These are phyloP conservation scores for Pecten maximus DNA, from an alignment of 2,888 invertebrate genomes.

Conservation along the genomic window DNA sequence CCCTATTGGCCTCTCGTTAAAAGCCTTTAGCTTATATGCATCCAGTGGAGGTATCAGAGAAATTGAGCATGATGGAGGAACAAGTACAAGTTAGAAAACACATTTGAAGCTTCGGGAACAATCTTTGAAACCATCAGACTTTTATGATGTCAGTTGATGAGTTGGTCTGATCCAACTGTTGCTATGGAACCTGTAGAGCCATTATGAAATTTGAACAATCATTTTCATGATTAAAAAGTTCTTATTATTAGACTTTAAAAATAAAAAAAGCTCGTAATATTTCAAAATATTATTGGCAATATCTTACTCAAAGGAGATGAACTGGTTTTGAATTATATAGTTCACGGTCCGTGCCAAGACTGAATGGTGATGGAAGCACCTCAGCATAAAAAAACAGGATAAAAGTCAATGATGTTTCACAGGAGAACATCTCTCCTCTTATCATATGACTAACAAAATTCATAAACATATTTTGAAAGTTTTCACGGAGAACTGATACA, in stretches of 20 bases:
- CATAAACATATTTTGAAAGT: conserved; percentile 35
- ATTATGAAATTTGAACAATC: not conserved
- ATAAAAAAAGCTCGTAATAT: not conserved
- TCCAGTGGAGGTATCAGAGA: not conserved
- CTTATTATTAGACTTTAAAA: not conserved
- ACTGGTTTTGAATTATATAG: not conserved
- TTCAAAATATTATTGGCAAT: not conserved
- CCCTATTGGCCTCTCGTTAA: not conserved
- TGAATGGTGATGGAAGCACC: not conserved
- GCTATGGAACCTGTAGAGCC: not conserved
- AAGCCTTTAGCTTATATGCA: not conserved
- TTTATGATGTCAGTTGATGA: not conserved
- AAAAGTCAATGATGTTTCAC: not conserved
- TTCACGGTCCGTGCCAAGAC: not conserved
- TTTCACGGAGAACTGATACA: conserved; percentile 21
- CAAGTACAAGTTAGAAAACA: not conserved
- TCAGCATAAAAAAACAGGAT: not conserved
- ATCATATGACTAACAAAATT: conserved; percentile 33
- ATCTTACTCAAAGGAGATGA: not conserved
- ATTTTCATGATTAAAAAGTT: not conserved
- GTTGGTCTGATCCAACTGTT: not conserved
- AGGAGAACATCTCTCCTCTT: not conserved
- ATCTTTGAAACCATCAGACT: not conserved
- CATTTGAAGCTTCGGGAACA: not conserved
- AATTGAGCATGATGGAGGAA: not conserved